A percentile compares a stretch with the other conserved stretches of the same genome.
Conservation (phyloP, 2,888 invertebrate genomes). For the Mimumesa dahlbomi region DNA sequence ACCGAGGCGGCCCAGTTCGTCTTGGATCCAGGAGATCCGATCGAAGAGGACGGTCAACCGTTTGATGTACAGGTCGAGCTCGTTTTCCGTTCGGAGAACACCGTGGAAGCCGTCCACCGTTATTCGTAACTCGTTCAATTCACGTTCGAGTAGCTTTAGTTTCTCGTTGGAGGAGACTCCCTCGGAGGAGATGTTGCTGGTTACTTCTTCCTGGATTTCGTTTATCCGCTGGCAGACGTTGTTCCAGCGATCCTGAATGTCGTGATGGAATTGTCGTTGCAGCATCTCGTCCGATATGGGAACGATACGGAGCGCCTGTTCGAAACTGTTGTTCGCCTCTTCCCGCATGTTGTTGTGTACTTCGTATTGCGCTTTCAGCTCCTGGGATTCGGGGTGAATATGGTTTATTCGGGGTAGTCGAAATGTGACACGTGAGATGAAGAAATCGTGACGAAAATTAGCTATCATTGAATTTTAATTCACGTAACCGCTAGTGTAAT, state of each 20-base stretch:
- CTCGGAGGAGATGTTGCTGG: constrained; percentile 87
- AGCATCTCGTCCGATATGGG: constrained; percentile 92
- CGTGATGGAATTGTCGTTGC: constrained; percentile 89
- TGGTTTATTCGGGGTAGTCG: neutral
- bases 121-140: constrained; percentile 87
- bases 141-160: constrained; percentile 87
- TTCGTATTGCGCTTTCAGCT: constrained; percentile 93
- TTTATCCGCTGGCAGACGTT: constrained; percentile 85
- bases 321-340: constrained; percentile 87
- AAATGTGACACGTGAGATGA: neutral
- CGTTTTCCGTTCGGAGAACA: constrained; percentile 91
- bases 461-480: no score
- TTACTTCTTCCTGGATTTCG: constrained; percentile 85
- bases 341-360: constrained; percentile 89
- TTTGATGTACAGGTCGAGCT: constrained; percentile 90
- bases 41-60: constrained; percentile 88
- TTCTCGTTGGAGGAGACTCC: constrained; percentile 89
- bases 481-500: no score
- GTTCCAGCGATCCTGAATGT: constrained; percentile 89
- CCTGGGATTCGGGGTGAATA: constrained; percentile 78
- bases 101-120: constrained; percentile 88
- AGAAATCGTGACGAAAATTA: no score
- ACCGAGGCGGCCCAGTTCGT: constrained; percentile 89
- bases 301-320: constrained; percentile 89
- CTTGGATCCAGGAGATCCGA: constrained; percentile 89